phyloP scores from a whole-genome alignment of 1,140 invertebrate species.

The Hormaphis cornu region DNA sequence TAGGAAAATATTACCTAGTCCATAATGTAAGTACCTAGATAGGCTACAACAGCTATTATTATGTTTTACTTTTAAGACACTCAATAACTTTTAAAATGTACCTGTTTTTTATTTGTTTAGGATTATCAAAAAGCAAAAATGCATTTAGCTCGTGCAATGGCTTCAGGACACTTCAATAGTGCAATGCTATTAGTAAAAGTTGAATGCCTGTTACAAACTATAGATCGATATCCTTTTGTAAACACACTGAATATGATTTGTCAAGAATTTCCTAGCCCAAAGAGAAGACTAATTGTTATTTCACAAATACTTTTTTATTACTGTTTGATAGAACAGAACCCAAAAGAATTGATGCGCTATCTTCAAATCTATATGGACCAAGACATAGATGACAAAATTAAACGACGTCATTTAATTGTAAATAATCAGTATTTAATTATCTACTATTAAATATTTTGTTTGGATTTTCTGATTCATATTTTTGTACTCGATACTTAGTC shows the following conservation, averaged over 20 bases:
- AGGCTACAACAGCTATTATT: background rate
- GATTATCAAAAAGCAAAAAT: constrained; percentile 12
- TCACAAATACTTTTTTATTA: constrained; percentile 4
- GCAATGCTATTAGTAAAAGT: constrained; percentile 9
- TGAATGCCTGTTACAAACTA: constrained; percentile 1
- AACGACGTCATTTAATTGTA: constrained; percentile 13
- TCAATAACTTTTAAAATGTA: background rate
- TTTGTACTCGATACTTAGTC: background rate
- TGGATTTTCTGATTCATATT: background rate
- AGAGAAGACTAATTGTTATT: background rate
- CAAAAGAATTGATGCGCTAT: background rate
- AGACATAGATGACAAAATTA: constrained; percentile 10
- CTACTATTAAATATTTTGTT: background rate
- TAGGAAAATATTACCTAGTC: constrained; percentile 20
- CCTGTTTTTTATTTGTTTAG: background rate
- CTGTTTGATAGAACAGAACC: background rate
- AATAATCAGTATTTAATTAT: background rate
- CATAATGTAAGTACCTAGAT: too few relatives aligned
- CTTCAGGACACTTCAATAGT: constrained; percentile 16
- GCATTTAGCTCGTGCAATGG: background rate
- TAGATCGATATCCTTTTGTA: background rate
- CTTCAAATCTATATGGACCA: constrained; percentile 3
- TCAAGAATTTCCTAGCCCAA: background rate
- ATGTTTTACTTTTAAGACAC: background rate
- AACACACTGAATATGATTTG: constrained; percentile 8